Base-by-base conservation (phyloP, 2,888 invertebrate genomes). In the Monoplex corrugatus region DNA sequence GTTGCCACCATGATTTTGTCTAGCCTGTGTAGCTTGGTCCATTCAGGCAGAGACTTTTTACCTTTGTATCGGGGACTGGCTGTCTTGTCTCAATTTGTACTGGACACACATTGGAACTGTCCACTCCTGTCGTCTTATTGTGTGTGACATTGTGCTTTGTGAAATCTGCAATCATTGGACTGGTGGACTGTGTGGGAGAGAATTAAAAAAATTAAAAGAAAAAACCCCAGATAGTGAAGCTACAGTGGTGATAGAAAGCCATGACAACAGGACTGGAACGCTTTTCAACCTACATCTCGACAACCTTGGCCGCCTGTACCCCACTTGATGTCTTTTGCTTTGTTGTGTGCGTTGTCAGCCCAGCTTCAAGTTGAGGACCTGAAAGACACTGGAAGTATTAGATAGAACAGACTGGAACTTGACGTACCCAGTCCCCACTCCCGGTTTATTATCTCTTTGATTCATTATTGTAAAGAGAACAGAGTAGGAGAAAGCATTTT, bases 101-200 rank as follows among this genome's bases (percentile, higher is more conserved):
- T 45, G 44, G 82, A 45, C 82, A 83, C 45, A 45, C 43, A n/a
- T 83, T n/a, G 82, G 45, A n/a, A 83, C 82, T 83, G 45, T 45
- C 32, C 28, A 23, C 57, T 50, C 16, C 57, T 84, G 84, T 84
- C 84, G 28, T 38, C 23, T 32, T 68, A 32, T 38, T 57, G 38
- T 84, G 84, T 84, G 84, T 84, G 84, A 84, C 84, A 57, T 50
- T 84, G 84, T 84, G 43, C 78, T 43, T 80, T 57, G 84, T 84
- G 84, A 84, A 84, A 84, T 45, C 57, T 84, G 50, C 40, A 84
- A 57, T 45, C 38, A 57, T 84, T 45, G 84, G 84, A 84, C 84
- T 84, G 35, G 23, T 84, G 45, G 23, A 84, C 19, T 45, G 83
- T 83, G 84, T 50, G 84, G 57, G 38, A 57, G 6, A 16, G 35